A percentile compares a stretch with the other conserved stretches of the same genome.
phyloP scores from a whole-genome alignment of 2,797 vertebrate species.

The Somateria mollissima region DNA sequence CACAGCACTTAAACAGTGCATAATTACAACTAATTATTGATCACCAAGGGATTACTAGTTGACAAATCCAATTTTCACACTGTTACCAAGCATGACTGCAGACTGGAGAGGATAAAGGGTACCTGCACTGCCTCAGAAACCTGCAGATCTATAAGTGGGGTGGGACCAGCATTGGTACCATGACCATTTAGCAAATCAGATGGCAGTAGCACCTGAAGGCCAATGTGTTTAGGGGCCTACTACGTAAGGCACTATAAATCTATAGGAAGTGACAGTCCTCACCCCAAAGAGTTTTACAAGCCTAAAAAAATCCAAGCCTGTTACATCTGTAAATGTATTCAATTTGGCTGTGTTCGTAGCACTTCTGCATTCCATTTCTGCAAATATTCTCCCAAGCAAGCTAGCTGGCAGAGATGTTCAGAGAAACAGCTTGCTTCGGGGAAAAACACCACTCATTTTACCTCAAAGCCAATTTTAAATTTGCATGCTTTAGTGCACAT shows the following conservation, averaged over 20 bases:
- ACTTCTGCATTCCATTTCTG: neutral
- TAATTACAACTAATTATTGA: constrained; percentile 75
- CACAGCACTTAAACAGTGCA: constrained; percentile 10
- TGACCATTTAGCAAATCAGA: neutral
- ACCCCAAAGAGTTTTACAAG: neutral
- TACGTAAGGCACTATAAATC: neutral
- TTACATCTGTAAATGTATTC: constrained; percentile 2
- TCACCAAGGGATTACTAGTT: constrained; percentile 53
- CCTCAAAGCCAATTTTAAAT: constrained; percentile 14
- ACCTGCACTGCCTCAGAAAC: neutral
- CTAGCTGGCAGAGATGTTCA: neutral
- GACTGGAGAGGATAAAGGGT: neutral
- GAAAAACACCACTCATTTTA: neutral
- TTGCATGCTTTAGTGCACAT: constrained; percentile 16
- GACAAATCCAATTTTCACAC: constrained; percentile 62
- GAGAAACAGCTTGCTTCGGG: constrained; percentile 2
- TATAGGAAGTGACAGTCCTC: neutral
- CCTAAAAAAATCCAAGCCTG: constrained; percentile 10
- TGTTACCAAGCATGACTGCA: neutral
- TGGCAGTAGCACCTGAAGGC: neutral
- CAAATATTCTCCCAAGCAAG: constrained; percentile 13
- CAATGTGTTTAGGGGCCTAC: neutral
- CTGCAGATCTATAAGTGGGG: neutral
- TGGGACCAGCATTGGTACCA: fast-evolving
- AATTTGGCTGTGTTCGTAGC: neutral